Evolutionary conservation across 2,113 vertebrate genomes (phyloP).

Genomic region (Rhegmatorhina hoffmannsi): DNA sequence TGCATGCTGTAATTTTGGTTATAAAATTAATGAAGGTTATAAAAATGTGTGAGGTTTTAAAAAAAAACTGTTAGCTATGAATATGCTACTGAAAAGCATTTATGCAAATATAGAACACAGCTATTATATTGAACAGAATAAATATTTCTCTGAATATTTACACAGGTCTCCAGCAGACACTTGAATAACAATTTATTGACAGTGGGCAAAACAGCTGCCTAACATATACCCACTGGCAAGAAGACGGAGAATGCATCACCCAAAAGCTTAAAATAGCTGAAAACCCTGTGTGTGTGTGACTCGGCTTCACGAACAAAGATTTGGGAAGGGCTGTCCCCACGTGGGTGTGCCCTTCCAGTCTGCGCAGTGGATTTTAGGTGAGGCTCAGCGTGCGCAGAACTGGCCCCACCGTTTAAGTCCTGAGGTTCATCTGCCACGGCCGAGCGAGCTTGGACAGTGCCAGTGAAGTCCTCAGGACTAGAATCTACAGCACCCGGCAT

Average conservation of each 20-base stretch:
- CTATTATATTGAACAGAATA: conserved; percentile 14
- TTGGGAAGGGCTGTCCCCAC: too few species aligned
- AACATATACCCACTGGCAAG: not conserved
- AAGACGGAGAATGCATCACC: not conserved
- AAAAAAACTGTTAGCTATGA: conserved; percentile 23
- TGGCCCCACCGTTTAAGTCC: too few species aligned
- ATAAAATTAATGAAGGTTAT: not conserved
- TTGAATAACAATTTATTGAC: not conserved
- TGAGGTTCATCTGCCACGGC: too few species aligned
- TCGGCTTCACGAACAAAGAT: too few species aligned
- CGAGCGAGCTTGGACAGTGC: too few species aligned
- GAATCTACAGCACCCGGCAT: too few species aligned
- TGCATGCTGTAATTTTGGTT: not conserved
- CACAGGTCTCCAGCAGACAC: not conserved
- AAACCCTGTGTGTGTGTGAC: too few species aligned
- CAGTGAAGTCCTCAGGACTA: too few species aligned
- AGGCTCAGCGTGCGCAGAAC: too few species aligned
- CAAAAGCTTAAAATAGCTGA: not conserved
- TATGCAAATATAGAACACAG: conserved; percentile 6
- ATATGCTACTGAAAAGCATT: not conserved
- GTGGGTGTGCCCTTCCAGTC: too few species aligned
- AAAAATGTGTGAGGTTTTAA: not conserved
- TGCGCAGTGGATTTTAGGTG: too few species aligned
- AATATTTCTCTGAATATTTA: not conserved
- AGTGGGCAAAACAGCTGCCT: conserved; percentile 18